Evolutionary conservation across 2,113 vertebrate genomes (phyloP).

Genomic region (Tamias sibiricus): DNA sequence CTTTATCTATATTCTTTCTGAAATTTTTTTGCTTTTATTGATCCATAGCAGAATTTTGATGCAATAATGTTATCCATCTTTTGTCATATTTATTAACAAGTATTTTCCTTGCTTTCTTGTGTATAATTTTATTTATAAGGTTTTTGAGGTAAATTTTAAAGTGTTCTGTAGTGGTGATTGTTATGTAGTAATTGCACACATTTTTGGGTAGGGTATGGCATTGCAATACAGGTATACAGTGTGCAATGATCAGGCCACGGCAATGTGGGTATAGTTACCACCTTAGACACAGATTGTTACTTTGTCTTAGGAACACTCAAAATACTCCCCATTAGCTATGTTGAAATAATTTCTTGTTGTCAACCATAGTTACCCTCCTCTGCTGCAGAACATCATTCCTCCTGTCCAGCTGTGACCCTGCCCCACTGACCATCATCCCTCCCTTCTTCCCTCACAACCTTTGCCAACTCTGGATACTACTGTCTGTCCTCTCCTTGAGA

Average conservation of each 20-base stretch:
- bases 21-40: background rate
- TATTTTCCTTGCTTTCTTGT: background rate
- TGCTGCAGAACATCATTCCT: background rate
- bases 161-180: background rate
- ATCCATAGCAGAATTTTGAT: background rate
- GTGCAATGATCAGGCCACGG: background rate
- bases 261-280: background rate
- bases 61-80: background rate
- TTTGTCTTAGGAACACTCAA: background rate
- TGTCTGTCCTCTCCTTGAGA: background rate
- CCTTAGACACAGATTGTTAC: background rate
- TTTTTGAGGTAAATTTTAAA: background rate
- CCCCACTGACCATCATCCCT: too few species aligned
- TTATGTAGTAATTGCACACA: background rate
- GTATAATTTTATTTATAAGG: background rate
- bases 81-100: background rate
- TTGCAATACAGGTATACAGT: too few species aligned
- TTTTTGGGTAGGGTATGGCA: background rate
- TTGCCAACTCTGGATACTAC: accelerated
- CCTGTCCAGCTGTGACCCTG: accelerated
- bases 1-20: background rate
- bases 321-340: background rate
- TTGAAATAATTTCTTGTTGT: background rate
- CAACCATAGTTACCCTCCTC: background rate
- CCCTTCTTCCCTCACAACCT: too few species aligned